Conservation (phyloP, 1,140 invertebrate genomes). For the Drosophila lini region DNA sequence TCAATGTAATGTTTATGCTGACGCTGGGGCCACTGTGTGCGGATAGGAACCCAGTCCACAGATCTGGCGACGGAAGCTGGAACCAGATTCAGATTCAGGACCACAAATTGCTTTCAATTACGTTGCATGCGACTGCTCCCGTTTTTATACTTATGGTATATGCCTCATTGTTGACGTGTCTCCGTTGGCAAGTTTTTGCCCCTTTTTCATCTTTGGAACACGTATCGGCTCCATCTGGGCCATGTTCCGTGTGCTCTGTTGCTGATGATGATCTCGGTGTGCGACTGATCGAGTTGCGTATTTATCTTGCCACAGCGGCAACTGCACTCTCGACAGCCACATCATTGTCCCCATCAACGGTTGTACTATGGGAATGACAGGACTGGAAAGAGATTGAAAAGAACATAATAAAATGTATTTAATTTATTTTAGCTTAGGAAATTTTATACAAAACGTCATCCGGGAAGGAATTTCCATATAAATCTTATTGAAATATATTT, state of each 20-base stretch:
- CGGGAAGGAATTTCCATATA: too few relatives aligned
- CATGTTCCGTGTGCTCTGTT: slow-evolving; percentile 59
- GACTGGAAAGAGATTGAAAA: background rate
- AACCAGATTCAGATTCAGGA: slow-evolving; percentile 51
- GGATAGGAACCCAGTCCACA: slow-evolving; percentile 1
- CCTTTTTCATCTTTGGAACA: slow-evolving; percentile 7
- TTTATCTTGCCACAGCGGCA: slow-evolving; percentile 70
- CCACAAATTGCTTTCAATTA: slow-evolving; percentile 83
- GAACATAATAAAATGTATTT: background rate
- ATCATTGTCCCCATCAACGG: slow-evolving; percentile 44
- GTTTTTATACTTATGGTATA: slow-evolving; percentile 66
- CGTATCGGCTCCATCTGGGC: slow-evolving; percentile 34
- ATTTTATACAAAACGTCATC: accelerated
- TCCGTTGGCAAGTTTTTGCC: slow-evolving; percentile 45
- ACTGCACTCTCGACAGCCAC: slow-evolving; percentile 63
- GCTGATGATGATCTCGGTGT: slow-evolving; percentile 58
- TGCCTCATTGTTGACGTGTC: slow-evolving; percentile 74
- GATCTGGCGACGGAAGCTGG: slow-evolving; percentile 23
- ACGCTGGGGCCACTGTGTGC: slow-evolving; percentile 41
- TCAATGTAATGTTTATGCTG: slow-evolving; percentile 78
- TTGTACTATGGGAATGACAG: slow-evolving; percentile 8
- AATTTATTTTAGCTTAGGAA: background rate
- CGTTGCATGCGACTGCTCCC: slow-evolving; percentile 77
- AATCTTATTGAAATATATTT: too few relatives aligned
- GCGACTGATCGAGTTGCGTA: slow-evolving; percentile 68